Conservation (phyloP, 1,140 invertebrate species). For the Metaphire vulgaris region DNA sequence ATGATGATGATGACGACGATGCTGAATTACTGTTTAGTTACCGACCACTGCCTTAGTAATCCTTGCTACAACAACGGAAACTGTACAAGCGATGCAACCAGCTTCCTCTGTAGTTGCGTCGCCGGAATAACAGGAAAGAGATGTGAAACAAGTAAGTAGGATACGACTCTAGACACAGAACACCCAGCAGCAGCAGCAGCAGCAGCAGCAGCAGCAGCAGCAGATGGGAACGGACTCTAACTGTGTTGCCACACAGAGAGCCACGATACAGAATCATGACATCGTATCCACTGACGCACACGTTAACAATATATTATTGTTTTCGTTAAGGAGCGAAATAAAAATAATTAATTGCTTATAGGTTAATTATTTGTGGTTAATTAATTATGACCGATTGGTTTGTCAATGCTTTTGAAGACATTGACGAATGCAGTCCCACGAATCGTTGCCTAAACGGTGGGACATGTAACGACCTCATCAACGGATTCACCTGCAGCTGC, state of each 20-base stretch:
- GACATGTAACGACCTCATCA: slow-evolving; percentile 18
- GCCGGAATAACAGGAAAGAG: slow-evolving; percentile 18
- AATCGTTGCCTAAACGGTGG: slow-evolving; percentile 24
- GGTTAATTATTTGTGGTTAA: too few relatives aligned
- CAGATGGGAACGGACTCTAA: too few relatives aligned
- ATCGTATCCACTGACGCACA: neutral
- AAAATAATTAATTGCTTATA: too few relatives aligned
- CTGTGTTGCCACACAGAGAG: neutral
- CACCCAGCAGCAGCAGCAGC: neutral
- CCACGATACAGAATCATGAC: neutral
- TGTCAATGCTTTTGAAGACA: slow-evolving; percentile 8
- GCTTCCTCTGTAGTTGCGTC: slow-evolving; percentile 24
- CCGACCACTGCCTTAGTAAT: slow-evolving; percentile 5
- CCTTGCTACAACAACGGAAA: slow-evolving; percentile 19
- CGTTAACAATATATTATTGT: neutral
- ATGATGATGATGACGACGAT: neutral
- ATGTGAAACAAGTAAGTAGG: slow-evolving; percentile 25
- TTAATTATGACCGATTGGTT: too few relatives aligned
- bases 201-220: neutral
- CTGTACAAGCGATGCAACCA: neutral
- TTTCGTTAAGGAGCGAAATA: neutral
- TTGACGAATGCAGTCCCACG: slow-evolving; percentile 24
- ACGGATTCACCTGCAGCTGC: slow-evolving; percentile 23
- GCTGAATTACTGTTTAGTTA: slow-evolving; percentile 14
- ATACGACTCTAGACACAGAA: neutral